phyloP scores from a whole-genome alignment of 2,113 vertebrate genomes.

The Elanus axillaris region DNA sequence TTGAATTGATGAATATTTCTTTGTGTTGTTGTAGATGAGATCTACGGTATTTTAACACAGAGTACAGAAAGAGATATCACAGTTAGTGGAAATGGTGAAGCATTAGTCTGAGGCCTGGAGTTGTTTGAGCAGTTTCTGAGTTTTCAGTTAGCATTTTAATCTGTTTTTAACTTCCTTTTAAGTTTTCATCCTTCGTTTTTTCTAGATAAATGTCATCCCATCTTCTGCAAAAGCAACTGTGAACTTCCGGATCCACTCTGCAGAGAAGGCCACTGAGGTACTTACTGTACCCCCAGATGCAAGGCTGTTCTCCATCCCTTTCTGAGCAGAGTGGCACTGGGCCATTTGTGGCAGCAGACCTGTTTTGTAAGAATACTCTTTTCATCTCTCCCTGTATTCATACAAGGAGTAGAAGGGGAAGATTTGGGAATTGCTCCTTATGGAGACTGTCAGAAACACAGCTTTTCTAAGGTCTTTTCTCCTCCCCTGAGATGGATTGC shows the following conservation, averaged over 20 bases:
- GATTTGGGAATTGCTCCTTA: neutral
- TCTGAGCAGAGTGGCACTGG: neutral
- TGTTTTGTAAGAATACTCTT: neutral
- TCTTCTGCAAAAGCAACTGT: constrained; percentile 79
- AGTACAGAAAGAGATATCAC: neutral
- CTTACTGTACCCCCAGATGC: rapidly evolving
- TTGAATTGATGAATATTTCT: neutral
- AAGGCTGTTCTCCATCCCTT: neutral
- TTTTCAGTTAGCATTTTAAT: neutral
- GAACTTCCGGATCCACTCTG: constrained; percentile 89
- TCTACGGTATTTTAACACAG: neutral
- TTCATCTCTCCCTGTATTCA: neutral
- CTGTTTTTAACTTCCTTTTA: neutral
- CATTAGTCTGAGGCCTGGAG: neutral
- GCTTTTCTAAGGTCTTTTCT: neutral
- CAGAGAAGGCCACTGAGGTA: constrained; percentile 86
- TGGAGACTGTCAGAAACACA: neutral
- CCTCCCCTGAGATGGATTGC: neutral
- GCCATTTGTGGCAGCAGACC: neutral
- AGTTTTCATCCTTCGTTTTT: neutral
- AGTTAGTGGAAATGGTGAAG: neutral
- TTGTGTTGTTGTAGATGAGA: neutral
- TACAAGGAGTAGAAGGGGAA: neutral
- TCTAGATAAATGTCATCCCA: constrained; percentile 86
- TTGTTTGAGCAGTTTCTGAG: neutral